Conservation (phyloP, 2,113 vertebrate genomes). For the Malurus elegans region DNA sequence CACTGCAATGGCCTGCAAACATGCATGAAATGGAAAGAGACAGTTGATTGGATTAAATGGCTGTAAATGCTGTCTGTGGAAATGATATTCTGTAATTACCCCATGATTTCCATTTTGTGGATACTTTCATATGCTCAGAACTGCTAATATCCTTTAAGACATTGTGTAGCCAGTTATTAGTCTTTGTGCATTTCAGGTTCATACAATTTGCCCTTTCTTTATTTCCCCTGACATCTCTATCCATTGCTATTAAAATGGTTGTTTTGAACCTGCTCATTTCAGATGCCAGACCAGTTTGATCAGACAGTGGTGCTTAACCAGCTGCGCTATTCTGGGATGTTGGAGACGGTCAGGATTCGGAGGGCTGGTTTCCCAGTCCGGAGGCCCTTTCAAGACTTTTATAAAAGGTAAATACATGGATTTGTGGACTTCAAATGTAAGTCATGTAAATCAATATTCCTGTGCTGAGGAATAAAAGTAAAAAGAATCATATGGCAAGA, state of each 20-base stretch:
- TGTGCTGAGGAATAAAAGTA: neutral
- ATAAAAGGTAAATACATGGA: conserved; percentile 78
- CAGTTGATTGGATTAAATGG: neutral
- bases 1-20: neutral
- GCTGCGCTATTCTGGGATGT: conserved; percentile 95
- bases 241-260: neutral
- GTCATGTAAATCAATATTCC: neutral
- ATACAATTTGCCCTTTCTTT: neutral
- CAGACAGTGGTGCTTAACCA: conserved; percentile 94
- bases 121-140: neutral
- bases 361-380: conserved; percentile 90
- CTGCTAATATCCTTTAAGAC: neutral
- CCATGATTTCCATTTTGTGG: neutral
- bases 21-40: neutral
- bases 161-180: neutral
- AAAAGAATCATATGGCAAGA: neutral
- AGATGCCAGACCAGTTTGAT: conserved; percentile 97
- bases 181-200: neutral
- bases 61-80: neutral
- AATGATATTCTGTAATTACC: neutral
- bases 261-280: neutral
- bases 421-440: neutral
- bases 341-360: conserved; percentile 94
- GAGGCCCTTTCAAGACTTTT: conserved; percentile 91
- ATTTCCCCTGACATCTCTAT: neutral